Base-by-base conservation (phyloP, 2,888 invertebrate genomes). In the Argyra leucocephala region DNA sequence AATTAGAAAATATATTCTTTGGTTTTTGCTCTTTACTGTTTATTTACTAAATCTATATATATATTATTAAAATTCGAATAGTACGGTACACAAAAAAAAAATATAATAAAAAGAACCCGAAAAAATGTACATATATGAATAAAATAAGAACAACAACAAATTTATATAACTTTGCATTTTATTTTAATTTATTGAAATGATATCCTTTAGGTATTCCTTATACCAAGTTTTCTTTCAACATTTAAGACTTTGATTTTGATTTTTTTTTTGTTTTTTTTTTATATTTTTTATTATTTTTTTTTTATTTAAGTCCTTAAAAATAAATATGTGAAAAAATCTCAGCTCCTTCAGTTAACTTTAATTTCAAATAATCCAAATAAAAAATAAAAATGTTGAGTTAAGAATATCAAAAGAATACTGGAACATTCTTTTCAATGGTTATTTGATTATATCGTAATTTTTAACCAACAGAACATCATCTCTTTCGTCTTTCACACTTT, bases 121-220 rank as follows among this genome's bases (percentile, higher is more conserved):
- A 37, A 15, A 37, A 26, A 15, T 15, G 37, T 12, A 37, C 37
- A 9, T 48, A 48, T 48, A 48, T 48, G 5, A 18, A 31, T 31
- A 1, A 18, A 18, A n/a, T 48, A n/a, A 48, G 18, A 48, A 48
- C 15, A 48, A 18, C n/a, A 31, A 31, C 6, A 31, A 31, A 31
- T 31, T 5, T 7, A 31, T 31, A 31, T 7, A 31, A 7, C 10
- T 31, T 48, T 48, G 48, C 9, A 48, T 48, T 48, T 15, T 5
- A 10, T 48, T 48, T 48, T 18, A 48, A 48, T 48, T 48, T 48
- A 48, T 48, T 48, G 48, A 48, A 48, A 48, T 48, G 48, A 48
- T 48, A 48, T 48, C 48, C 48, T 48, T 48, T 48, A 48, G 48
- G 48, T 48, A 48, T 48, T 31, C n/a, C n/a, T n/a, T n/a, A n/a